phyloP scores from a whole-genome alignment of 2,797 vertebrate genomes.

The Crocidura indochinensis region DNA sequence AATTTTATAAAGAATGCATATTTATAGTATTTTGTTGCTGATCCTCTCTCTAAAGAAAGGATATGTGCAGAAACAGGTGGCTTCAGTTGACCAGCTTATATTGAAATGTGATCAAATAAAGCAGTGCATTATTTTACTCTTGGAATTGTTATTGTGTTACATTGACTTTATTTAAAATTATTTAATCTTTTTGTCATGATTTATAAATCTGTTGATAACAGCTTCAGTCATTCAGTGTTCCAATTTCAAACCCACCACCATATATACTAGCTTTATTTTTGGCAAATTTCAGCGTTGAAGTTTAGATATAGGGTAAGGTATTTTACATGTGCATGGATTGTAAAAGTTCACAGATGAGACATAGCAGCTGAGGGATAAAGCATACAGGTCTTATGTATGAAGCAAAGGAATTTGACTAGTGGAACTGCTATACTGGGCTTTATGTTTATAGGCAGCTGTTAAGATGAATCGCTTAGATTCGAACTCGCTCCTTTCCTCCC shows the following conservation, averaged over 20 bases:
- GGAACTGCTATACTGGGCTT: conserved; percentile 3
- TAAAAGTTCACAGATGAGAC: conserved; percentile 47
- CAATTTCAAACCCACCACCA: too few species aligned
- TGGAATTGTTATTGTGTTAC: conserved; percentile 34
- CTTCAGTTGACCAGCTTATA: background rate
- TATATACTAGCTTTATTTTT: too few species aligned
- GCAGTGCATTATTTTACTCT: conserved; percentile 74
- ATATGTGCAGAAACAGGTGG: conserved; percentile 83
- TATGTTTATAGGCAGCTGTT: conserved; percentile 62
- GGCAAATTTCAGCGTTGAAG: conserved; percentile 27
- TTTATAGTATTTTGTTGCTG: conserved; percentile 80
- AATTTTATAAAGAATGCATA: conserved; percentile 78
- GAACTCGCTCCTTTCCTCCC: conserved; percentile 62
- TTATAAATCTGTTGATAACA: too few species aligned
- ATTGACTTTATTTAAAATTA: conserved; percentile 57
- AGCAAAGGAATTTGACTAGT: conserved; percentile 35
- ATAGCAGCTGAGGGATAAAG: conserved; percentile 40
- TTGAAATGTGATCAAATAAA: conserved; percentile 65
- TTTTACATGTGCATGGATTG: background rate
- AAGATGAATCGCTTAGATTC: conserved; percentile 53
- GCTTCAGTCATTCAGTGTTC: too few species aligned
- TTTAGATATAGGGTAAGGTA: conserved; percentile 28
- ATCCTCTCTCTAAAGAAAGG: conserved; percentile 82
- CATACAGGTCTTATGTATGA: background rate
- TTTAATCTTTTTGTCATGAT: background rate